Conservation (phyloP, 2,797 vertebrate species). For the Protosalanx chinensis region DNA sequence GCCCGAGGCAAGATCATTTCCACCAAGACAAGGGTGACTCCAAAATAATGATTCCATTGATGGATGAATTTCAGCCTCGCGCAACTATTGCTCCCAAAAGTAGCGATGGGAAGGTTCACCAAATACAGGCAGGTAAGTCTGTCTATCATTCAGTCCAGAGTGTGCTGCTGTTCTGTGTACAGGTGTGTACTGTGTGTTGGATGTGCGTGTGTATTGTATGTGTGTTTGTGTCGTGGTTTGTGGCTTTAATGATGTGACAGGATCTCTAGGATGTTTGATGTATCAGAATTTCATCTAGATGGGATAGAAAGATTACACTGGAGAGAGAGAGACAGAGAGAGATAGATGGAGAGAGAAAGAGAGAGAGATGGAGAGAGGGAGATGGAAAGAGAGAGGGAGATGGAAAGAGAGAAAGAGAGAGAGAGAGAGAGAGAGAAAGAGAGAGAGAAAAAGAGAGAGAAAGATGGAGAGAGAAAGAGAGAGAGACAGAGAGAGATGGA, state of each 20-base stretch:
- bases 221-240: neutral
- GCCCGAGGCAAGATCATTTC: slow-evolving; percentile 3
- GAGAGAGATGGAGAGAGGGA: neutral
- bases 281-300: neutral
- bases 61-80: neutral
- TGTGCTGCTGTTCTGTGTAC: slow-evolving; percentile 12
- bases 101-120: neutral
- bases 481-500: neutral
- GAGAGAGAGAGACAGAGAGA: neutral
- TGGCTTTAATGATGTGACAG: neutral
- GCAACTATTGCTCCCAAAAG: slow-evolving; percentile 5
- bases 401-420: neutral
- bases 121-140: neutral
- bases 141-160: neutral
- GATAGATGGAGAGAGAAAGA: neutral
- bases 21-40: neutral
- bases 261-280: neutral
- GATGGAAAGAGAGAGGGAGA: neutral
- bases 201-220: slow-evolving; percentile 1
- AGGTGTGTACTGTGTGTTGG: slow-evolving; percentile 3
- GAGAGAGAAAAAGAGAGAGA: neutral
- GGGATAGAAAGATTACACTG: neutral
- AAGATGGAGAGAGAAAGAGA: neutral
- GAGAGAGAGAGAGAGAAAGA: neutral
- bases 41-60: neutral